These are phyloP conservation scores for Sebastes steindachneri DNA, from an alignment of 2,797 vertebrate species.

Conservation along the genomic window DNA sequence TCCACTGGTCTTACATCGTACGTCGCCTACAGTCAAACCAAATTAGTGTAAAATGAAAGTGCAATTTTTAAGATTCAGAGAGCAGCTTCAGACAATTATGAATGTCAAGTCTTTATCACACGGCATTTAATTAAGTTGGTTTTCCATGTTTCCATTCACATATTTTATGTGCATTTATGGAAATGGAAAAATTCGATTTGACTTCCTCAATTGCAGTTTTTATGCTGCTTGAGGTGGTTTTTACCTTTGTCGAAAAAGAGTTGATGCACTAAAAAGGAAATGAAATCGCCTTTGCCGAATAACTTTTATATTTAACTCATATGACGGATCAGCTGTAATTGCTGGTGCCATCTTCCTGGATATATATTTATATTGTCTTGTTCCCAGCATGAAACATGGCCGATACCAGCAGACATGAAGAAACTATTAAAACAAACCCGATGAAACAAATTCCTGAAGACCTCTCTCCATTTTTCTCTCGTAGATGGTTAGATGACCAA, in stretches of 20 bases:
- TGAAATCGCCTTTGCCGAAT: not conserved
- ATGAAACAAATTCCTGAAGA: no score
- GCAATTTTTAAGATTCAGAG: not conserved
- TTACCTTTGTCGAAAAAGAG: not conserved
- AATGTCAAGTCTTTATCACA: not conserved
- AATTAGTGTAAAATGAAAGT: not conserved
- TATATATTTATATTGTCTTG: not conserved
- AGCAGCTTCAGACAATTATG: not conserved
- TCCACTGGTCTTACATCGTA: not conserved
- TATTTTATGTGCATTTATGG: no score
- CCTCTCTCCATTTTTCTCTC: not conserved
- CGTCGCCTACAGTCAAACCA: not conserved
- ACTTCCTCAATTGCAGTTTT: no score
- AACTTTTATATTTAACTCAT: not conserved
- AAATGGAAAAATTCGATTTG: no score
- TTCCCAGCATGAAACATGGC: not conserved
- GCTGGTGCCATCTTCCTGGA: not conserved
- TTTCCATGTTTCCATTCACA: not conserved
- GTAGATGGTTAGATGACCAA: not conserved
- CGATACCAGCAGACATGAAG: no score
- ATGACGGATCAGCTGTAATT: not conserved
- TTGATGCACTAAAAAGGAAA: not conserved
- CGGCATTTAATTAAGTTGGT: slow-evolving; percentile 2
- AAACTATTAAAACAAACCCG: no score
- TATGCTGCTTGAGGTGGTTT: no score